phyloP scores from a whole-genome alignment of 2,888 invertebrate genomes.

The Steinernema carpocapsae region DNA sequence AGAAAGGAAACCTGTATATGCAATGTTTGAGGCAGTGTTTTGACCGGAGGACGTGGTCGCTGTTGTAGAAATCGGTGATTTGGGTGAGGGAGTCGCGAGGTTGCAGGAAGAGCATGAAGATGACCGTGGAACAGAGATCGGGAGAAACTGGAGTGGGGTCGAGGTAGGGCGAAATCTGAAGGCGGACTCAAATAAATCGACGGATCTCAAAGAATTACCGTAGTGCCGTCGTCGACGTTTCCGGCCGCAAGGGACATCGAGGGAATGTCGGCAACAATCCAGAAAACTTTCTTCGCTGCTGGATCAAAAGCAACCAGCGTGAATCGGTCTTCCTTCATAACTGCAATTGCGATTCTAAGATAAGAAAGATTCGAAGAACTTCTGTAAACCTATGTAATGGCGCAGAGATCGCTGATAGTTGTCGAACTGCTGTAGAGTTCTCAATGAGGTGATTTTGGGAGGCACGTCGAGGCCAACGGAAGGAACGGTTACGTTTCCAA shows the following conservation, averaged over 20 bases:
- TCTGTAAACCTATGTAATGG: slow-evolving; percentile 58
- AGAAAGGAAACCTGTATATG: slow-evolving; percentile 41
- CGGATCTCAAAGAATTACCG: slow-evolving; percentile 39
- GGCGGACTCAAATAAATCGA: not conserved
- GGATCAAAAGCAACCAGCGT: slow-evolving; percentile 61
- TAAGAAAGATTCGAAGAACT: not conserved
- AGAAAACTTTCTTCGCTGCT: slow-evolving; percentile 54
- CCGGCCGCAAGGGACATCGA: slow-evolving; percentile 53
- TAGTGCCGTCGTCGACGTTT: slow-evolving; percentile 49
- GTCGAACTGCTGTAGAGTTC: slow-evolving; percentile 50
- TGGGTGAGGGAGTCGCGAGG: slow-evolving; percentile 43
- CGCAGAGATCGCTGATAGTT: slow-evolving; percentile 62
- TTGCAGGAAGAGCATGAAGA: slow-evolving; percentile 54
- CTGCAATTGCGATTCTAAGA: slow-evolving; percentile 43
- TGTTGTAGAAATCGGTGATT: slow-evolving; percentile 50
- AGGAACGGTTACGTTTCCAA: slow-evolving; percentile 57
- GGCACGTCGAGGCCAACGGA: slow-evolving; percentile 51
- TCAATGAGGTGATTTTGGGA: slow-evolving; percentile 57
- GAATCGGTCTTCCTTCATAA: slow-evolving; percentile 60
- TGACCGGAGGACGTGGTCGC: slow-evolving; percentile 48
- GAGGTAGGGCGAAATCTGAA: slow-evolving; percentile 43
- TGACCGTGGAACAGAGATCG: slow-evolving; percentile 43
- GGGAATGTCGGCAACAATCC: slow-evolving; percentile 61
- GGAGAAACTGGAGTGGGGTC: slow-evolving; percentile 48
- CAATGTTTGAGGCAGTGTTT: slow-evolving; percentile 45